Percentiles rank a stretch among this genome's conserved stretches.
Evolutionary conservation across 2,888 invertebrate genomes (phyloP).

Genomic region (Dolichomitus sp.): DNA sequence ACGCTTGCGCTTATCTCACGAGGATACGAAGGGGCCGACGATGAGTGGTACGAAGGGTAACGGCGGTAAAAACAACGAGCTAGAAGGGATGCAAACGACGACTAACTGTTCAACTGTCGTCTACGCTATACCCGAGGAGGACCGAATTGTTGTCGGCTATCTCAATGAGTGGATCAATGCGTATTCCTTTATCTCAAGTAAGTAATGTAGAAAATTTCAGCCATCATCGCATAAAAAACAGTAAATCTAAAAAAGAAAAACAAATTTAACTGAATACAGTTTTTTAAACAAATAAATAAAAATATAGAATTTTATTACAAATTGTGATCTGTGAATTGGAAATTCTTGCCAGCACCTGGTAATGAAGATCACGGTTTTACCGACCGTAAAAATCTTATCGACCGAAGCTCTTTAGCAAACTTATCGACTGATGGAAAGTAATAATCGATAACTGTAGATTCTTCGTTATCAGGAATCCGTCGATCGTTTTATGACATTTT

Average conservation of each 20-base stretch:
- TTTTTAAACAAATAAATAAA: background rate
- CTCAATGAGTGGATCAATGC: constrained; percentile 91
- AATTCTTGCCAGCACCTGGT: background rate
- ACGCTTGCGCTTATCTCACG: constrained; percentile 76
- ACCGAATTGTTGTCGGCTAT: constrained; percentile 88
- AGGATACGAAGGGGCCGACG: constrained; percentile 75
- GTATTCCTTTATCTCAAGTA: constrained; percentile 90
- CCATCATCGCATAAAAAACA: constrained; percentile 6
- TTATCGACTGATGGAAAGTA: constrained; percentile 27
- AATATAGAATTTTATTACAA: background rate
- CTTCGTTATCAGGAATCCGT: constrained; percentile 11
- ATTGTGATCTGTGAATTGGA: background rate
- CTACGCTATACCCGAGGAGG: constrained; percentile 86
- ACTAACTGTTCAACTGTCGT: constrained; percentile 87
- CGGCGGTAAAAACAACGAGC: constrained; percentile 74
- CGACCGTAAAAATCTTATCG: background rate
- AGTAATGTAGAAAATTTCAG: constrained; percentile 84
- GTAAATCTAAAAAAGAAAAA: background rate
- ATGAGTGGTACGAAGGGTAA: constrained; percentile 73
- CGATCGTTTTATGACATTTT: constrained; percentile 1
- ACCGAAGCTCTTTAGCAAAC: background rate
- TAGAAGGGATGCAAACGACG: constrained; percentile 74
- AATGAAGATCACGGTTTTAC: constrained; percentile 3
- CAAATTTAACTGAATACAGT: background rate
- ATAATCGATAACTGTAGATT: background rate